phyloP scores from a whole-genome alignment of 2,888 invertebrate genomes.

The Cremastobaeus sp. region DNA sequence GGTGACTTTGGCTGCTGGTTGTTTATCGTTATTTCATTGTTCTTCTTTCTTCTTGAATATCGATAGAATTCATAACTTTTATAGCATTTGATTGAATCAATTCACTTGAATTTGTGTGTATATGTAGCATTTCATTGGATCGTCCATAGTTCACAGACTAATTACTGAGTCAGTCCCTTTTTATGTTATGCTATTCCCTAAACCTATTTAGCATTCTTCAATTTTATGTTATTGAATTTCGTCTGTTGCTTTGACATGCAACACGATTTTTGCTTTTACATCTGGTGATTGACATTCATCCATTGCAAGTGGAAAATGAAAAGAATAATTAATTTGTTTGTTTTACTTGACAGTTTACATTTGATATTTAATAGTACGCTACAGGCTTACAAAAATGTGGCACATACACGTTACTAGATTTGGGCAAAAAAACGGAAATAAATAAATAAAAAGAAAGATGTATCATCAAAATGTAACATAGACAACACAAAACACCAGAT shows the following conservation, averaged over 20 bases:
- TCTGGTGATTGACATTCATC: not conserved
- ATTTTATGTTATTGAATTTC: slow-evolving; percentile 8
- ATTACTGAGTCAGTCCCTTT: slow-evolving; percentile 49
- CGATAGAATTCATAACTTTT: slow-evolving; percentile 63
- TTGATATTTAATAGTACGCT: slow-evolving; percentile 51
- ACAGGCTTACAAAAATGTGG: slow-evolving; percentile 76
- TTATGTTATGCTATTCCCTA: slow-evolving; percentile 37
- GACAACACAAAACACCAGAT: slow-evolving; percentile 77
- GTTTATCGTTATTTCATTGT: slow-evolving; percentile 58
- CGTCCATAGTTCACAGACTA: slow-evolving; percentile 44
- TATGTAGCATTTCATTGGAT: no score
- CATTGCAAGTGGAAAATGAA: slow-evolving; percentile 9
- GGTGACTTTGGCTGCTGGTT: slow-evolving; percentile 75
- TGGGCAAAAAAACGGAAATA: slow-evolving; percentile 36
- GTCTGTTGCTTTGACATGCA: slow-evolving; percentile 2
- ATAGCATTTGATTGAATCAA: slow-evolving; percentile 62
- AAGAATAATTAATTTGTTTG: slow-evolving; percentile 1
- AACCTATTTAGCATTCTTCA: slow-evolving; percentile 23
- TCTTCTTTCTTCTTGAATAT: slow-evolving; percentile 28
- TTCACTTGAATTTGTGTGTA: no score
- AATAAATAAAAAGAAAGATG: no score
- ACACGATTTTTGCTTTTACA: not conserved
- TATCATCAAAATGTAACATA: slow-evolving; percentile 68
- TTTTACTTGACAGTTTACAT: not conserved
- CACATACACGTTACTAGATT: slow-evolving; percentile 77